These are phyloP conservation scores for Tetranychus piercei DNA, from an alignment of 2,888 invertebrate species.

Conservation along the genomic window DNA sequence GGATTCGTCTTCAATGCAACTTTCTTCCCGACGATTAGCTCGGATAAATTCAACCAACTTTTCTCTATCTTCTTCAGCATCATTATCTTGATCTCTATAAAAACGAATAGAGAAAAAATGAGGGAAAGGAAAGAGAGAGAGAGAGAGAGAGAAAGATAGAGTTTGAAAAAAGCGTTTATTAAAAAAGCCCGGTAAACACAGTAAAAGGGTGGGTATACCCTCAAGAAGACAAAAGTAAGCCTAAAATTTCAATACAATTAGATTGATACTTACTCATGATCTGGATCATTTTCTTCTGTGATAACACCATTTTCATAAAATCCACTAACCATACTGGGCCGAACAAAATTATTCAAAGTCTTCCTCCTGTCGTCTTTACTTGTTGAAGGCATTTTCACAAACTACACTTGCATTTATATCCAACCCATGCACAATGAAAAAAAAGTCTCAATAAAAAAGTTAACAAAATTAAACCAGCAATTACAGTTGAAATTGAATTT, in stretches of 20 bases:
- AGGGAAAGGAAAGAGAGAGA: too few species aligned
- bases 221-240: too few species aligned
- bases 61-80: background rate
- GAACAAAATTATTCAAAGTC: background rate
- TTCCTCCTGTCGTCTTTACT: background rate
- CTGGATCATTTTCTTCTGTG: background rate
- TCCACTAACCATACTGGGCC: background rate
- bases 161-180: too few species aligned
- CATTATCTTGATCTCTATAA: background rate
- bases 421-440: background rate
- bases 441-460: background rate
- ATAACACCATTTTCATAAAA: background rate
- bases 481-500: too few species aligned
- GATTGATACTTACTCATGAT: too few species aligned
- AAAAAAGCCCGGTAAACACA: too few species aligned
- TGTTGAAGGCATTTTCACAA: background rate
- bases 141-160: too few species aligned
- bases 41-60: background rate
- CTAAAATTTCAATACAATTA: too few species aligned
- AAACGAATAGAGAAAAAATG: background rate
- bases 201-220: too few species aligned
- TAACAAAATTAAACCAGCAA: background rate
- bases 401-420: too few species aligned
- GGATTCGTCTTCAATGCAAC: background rate
- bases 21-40: background rate